Percentiles rank a stretch among this genome's conserved stretches.
Evolutionary conservation across 2,113 vertebrate species (phyloP).

Genomic region (Burhinus oedicnemus): DNA sequence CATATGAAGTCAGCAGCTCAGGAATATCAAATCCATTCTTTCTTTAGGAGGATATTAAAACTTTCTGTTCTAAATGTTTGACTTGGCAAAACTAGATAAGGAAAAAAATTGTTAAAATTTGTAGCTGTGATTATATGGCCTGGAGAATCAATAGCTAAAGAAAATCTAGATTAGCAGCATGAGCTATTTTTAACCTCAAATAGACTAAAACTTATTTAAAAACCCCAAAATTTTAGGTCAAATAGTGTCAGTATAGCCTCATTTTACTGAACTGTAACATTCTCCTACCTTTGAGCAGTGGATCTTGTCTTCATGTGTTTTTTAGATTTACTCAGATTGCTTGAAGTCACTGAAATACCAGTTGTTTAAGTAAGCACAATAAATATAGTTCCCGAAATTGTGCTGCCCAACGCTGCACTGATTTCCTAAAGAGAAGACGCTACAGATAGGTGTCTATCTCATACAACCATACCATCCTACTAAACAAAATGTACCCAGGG

Average conservation of each 20-base stretch:
- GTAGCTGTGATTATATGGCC: background rate
- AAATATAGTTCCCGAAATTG: background rate
- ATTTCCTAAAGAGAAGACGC: background rate
- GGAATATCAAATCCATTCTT: background rate
- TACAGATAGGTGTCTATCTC: background rate
- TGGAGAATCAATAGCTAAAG: background rate
- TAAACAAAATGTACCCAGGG: background rate
- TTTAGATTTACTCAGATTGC: background rate
- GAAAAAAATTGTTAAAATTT: background rate
- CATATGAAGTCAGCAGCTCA: background rate
- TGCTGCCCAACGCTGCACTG: accelerated
- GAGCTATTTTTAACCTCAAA: background rate
- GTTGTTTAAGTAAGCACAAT: background rate
- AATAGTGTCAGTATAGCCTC: background rate
- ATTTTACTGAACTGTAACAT: background rate
- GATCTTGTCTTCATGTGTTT: background rate
- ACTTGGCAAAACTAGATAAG: background rate
- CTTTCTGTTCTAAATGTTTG: background rate
- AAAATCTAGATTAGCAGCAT: background rate
- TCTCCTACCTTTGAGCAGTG: background rate
- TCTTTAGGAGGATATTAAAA: background rate
- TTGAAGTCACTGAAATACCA: background rate
- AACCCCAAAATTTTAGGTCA: accelerated
- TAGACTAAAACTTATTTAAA: background rate
- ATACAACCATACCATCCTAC: background rate